Percentiles rank a stretch among this genome's conserved stretches.
Evolutionary conservation across 2,888 invertebrate genomes (phyloP).

Genomic region (Marronus borbonicus): DNA sequence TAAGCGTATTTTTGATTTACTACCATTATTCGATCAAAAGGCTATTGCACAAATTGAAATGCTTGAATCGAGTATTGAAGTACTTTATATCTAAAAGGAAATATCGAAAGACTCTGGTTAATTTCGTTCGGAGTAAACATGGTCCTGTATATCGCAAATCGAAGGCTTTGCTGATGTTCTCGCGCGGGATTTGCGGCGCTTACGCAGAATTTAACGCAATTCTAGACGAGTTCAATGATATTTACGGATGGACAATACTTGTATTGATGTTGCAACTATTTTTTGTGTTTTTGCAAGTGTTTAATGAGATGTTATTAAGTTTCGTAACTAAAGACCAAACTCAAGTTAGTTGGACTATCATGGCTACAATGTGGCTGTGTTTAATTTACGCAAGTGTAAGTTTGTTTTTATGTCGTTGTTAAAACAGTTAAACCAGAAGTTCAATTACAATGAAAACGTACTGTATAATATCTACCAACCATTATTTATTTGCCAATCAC

Average conservation of each 20-base stretch:
- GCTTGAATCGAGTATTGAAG: neutral
- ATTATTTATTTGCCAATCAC: no score
- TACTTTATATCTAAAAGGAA: neutral
- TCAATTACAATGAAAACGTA: no score
- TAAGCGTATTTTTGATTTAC: neutral
- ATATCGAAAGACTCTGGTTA: neutral
- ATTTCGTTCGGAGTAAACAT: neutral
- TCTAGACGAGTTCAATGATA: neutral
- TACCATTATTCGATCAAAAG: conserved; percentile 3
- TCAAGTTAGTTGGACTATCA: neutral
- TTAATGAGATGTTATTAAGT: neutral
- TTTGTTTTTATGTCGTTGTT: neutral
- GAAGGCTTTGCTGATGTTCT: neutral
- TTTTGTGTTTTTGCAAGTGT: neutral
- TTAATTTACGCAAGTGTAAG: conserved; percentile 2
- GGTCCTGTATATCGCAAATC: neutral
- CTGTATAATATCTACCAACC: no score
- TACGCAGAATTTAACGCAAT: neutral
- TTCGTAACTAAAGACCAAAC: neutral
- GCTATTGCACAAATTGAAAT: neutral
- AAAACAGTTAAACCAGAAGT: no score
- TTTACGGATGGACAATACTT: conserved; percentile 3
- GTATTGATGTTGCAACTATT: neutral
- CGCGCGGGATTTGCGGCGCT: neutral
- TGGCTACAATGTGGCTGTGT: neutral